Evolutionary conservation across 2,888 invertebrate genomes (phyloP), one percentile per base, ranked within the genome.

Genomic region (Cephus nigrinus): DNA sequence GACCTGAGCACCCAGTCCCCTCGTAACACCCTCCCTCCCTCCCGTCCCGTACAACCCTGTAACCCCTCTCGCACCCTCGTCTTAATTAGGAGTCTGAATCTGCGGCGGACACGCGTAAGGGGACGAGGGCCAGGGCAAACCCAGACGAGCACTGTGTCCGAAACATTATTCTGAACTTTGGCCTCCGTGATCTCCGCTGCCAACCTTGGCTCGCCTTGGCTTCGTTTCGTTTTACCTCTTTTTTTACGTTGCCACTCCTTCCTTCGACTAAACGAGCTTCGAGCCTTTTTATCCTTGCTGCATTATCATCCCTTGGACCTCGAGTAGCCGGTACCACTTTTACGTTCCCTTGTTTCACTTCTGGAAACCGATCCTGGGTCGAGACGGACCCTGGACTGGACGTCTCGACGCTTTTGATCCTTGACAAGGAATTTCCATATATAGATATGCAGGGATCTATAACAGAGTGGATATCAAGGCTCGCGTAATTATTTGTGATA

Each of bases 21-120:
- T 72, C 76, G 34, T 78, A 68, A 74, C 33, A 12, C 69, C 68
- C 71, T 68, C 36, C 4, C 40, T 4, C 33, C 55, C 73, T 35
- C 77, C 30, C 72, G 36, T 55, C 72, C 15, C 75, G 30, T 73
- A 34, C 9, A 35, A 34, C 88, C 86, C 85, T 84, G 86, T 84
- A 87, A 86, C 87, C 89, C 89, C 90, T 88, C 90, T 90, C 90
- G 90, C 93, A 93, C 94, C 95, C 94, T 94, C 93, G 94, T 95
- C 95, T 95, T 95, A 95, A 95, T 95, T 95, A 95, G 95, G 95
- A 95, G 94, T 95, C 94, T 94, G 95, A 95, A 95, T 95, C 95
- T 95, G 95, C 93, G 94, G 95, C 95, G 95, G 95, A 95, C 95
- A 95, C 95, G 94, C 95, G 93, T 93, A 93, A 93, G 92, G 89